Evolutionary conservation across 2,113 vertebrate species (phyloP), one percentile per base, ranked within the genome.

Genomic region (Laterallus jamaicensis): DNA sequence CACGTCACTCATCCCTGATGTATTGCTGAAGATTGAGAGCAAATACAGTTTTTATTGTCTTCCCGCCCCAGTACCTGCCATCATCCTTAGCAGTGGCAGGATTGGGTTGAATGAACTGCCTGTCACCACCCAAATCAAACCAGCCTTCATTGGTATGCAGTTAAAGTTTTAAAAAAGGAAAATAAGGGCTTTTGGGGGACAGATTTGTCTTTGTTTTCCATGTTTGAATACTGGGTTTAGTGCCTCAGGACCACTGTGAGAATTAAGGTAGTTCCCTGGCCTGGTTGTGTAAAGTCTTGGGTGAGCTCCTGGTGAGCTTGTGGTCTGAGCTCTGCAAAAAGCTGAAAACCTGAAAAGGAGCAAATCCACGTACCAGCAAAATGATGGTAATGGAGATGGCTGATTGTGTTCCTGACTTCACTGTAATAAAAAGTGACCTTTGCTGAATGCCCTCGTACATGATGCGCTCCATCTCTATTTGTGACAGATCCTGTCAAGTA

Each of bases 211-310:
- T 49, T 49, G 49, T 49, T 49, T 49, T 12, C 49, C 49, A 49
- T 49, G 0, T 77, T 73, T n/a, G 15, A 66, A 11, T 12, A 15
- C 26, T 47, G n/a, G 5, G 2, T 64, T 44, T 58, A 69, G 32
- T 22, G 42, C 60, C 14, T 10, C 5, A 12, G 50, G 31, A 62
- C 21, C 8, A 74, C 68, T 54, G 15, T 56, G 56, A 68, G 37
- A 37, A 14, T 77, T 28, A 6, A 29, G 47, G 32, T 75, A 12
- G n/a, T 66, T 54, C 37, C 70, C 59, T 85, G 63, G 20, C 60
- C 52, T 19, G 50, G 7, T 29, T 0, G 0, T 42, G 5, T 29
- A 47, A 20, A 14, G 16, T 26, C 44, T n/a, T 75, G 31, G 15
- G 12, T 1, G 5, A 78, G 74, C 32, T 90, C 21, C 0, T 29